Evolutionary conservation across 2,797 vertebrate species (phyloP).

Genomic region (Halcyon leucocephala): DNA sequence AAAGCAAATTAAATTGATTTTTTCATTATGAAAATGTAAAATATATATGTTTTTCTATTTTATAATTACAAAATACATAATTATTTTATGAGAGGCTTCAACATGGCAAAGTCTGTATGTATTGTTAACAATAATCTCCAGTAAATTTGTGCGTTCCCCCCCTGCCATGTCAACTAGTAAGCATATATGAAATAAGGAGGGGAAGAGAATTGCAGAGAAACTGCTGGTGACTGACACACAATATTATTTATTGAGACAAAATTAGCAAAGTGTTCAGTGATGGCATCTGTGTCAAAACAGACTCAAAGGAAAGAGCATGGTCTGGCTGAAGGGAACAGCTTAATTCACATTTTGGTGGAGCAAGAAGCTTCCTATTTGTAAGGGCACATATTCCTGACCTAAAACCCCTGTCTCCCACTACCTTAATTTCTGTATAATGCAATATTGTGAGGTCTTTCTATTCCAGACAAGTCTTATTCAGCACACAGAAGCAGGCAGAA

Average conservation of each 20-base stretch:
- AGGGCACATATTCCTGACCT: neutral
- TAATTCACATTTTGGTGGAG: neutral
- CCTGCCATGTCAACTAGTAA: neutral
- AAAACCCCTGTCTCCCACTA: neutral
- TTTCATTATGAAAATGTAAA: neutral
- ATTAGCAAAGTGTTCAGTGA: neutral
- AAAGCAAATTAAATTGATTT: neutral
- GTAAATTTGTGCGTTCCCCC: rapidly evolving
- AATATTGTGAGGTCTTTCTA: neutral
- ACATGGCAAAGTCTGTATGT: rapidly evolving
- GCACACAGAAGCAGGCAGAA: neutral
- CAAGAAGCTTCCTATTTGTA: neutral
- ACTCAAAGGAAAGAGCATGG: neutral
- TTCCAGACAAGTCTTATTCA: neutral
- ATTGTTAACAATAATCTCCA: neutral
- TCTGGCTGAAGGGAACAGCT: neutral
- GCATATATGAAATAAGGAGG: neutral
- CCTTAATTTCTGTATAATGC: neutral
- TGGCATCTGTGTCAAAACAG: neutral
- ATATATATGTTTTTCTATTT: neutral
- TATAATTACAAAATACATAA: neutral
- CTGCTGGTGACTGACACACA: neutral
- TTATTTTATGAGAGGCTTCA: rapidly evolving
- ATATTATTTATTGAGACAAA: neutral
- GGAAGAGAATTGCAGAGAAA: neutral